Evolutionary conservation across 1,140 invertebrate genomes (phyloP).

Genomic region (Wiebesia pumilae): DNA sequence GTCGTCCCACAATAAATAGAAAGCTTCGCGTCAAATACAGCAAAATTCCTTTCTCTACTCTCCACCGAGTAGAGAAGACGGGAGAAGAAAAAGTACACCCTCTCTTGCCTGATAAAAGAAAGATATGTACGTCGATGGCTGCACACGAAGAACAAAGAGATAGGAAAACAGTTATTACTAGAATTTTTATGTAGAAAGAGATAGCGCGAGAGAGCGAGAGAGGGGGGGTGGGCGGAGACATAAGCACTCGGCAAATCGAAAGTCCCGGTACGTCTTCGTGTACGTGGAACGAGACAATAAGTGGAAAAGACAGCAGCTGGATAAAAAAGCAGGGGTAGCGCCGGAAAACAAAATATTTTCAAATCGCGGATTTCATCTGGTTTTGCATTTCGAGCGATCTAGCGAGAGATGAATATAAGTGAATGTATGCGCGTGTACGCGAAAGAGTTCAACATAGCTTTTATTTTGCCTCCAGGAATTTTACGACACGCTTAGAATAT

Average conservation of each 20-base stretch:
- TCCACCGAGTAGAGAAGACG: not conserved
- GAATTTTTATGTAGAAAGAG: not conserved
- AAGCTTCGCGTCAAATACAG: constrained; percentile 23
- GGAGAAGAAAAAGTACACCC: not conserved
- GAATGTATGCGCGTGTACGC: not conserved
- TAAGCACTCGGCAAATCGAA: constrained; percentile 53
- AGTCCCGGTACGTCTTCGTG: constrained; percentile 44
- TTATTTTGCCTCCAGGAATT: constrained; percentile 34
- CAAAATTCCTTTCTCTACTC: not conserved
- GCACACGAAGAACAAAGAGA: not conserved
- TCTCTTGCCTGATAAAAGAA: not conserved
- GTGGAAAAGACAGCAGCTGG: constrained; percentile 34
- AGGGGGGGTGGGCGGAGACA: not conserved
- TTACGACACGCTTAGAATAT: constrained; percentile 19
- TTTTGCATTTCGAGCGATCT: constrained; percentile 56
- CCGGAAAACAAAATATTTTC: constrained; percentile 57
- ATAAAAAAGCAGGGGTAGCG: not conserved
- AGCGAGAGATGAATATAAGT: not conserved
- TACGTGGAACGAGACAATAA: constrained; percentile 45
- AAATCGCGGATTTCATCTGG: constrained; percentile 60
- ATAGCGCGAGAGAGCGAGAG: not conserved
- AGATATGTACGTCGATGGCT: not conserved
- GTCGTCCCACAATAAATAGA: not conserved
- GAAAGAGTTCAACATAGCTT: constrained; percentile 18
- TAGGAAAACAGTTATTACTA: not conserved